Conservation (phyloP, 2,797 vertebrate genomes). For the Morelia viridis region DNA sequence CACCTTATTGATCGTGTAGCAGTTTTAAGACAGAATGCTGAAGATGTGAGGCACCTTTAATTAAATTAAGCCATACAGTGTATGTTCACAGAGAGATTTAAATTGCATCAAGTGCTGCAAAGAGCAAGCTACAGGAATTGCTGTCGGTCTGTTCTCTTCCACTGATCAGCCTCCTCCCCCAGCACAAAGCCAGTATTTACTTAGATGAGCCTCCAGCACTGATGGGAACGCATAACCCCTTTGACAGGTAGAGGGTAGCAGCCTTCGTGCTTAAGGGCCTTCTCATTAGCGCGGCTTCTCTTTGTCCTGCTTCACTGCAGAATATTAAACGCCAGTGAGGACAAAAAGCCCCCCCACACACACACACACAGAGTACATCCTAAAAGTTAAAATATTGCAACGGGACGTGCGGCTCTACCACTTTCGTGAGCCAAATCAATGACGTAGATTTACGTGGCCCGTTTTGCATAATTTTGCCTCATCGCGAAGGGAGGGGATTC, state of each 20-base stretch:
- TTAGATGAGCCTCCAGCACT: not conserved
- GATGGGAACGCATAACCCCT: no score
- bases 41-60: not conserved
- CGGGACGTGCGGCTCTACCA: fast-evolving
- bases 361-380: no score
- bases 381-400: not conserved
- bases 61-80: no score
- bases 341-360: not conserved
- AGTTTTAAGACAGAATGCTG: not conserved
- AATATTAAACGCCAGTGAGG: not conserved
- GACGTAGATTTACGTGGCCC: not conserved
- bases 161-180: no score
- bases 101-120: not conserved
- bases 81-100: not conserved
- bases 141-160: no score
- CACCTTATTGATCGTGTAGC: not conserved
- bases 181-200: no score
- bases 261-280: not conserved
- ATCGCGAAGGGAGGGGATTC: not conserved
- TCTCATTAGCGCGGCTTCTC: not conserved
- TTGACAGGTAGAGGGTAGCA: no score
- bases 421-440: not conserved
- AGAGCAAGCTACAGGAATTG: not conserved
- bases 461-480: not conserved
- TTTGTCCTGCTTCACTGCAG: not conserved